Evolutionary conservation across 2,888 invertebrate genomes (phyloP).

Genomic region (Diaperis boleti): DNA sequence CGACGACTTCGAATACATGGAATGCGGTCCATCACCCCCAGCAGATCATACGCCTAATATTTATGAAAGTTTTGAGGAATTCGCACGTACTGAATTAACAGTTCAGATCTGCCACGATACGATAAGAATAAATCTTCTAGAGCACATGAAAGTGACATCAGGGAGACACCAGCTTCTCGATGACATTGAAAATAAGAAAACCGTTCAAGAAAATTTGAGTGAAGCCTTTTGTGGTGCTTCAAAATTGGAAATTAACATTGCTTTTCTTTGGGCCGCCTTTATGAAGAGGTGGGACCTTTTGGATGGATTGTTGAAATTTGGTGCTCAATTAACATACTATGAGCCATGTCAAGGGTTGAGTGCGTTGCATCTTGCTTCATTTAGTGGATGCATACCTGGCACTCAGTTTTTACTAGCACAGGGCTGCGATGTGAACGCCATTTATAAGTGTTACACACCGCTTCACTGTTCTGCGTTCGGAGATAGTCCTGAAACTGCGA

Average conservation of each 20-base stretch:
- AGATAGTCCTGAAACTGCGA: constrained; percentile 82
- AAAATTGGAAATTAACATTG: constrained; percentile 78
- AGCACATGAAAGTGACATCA: constrained; percentile 78
- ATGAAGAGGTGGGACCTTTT: constrained; percentile 77
- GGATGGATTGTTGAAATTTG: constrained; percentile 73
- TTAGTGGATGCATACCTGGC: constrained; percentile 81
- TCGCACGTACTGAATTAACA: constrained; percentile 73
- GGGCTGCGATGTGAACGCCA: constrained; percentile 77
- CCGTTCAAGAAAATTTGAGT: constrained; percentile 70
- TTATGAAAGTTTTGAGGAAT: constrained; percentile 84
- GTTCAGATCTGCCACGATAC: constrained; percentile 81
- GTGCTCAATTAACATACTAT: constrained; percentile 78
- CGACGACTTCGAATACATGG: constrained; percentile 81
- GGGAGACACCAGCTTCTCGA: constrained; percentile 78
- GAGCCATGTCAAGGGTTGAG: constrained; percentile 80
- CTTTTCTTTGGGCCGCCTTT: constrained; percentile 81
- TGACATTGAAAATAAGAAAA: constrained; percentile 79
- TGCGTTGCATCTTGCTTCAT: constrained; percentile 82
- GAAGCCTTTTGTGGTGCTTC: constrained; percentile 70
- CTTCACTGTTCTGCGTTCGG: constrained; percentile 93
- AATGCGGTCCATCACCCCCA: constrained; percentile 83
- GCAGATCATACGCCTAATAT: constrained; percentile 85
- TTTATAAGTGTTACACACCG: constrained; percentile 81
- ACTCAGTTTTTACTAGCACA: constrained; percentile 77
- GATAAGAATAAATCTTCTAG: constrained; percentile 78